phyloP scores from a whole-genome alignment of 1,140 invertebrate genomes.

The Lerema accius region DNA sequence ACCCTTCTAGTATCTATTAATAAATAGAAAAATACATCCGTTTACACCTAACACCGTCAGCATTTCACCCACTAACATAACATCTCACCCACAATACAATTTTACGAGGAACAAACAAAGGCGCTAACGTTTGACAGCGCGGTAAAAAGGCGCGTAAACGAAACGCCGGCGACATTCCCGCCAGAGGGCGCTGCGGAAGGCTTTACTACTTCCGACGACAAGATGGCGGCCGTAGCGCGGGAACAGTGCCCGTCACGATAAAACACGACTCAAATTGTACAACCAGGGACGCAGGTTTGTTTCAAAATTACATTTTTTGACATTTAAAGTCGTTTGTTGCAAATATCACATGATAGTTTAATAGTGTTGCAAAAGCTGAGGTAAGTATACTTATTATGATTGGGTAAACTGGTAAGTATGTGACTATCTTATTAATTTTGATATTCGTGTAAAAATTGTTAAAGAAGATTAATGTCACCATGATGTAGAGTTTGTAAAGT shows the following conservation, averaged over 20 bases:
- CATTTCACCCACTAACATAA: constrained; percentile 40
- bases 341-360: no score
- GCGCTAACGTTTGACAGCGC: constrained; percentile 35
- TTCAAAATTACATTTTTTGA: no score
- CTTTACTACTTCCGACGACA: constrained; percentile 78
- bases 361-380: no score
- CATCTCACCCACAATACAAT: constrained; percentile 43
- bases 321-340: no score
- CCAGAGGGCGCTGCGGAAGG: constrained; percentile 63
- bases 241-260: constrained; percentile 58
- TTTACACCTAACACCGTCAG: neutral
- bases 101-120: constrained; percentile 44
- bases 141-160: constrained; percentile 53
- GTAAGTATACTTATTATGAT: no score
- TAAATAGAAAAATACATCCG: constrained; percentile 19
- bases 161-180: constrained; percentile 50
- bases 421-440: no score
- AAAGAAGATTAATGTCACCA: no score
- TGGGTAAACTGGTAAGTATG: no score
- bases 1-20: no score
- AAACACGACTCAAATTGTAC: constrained; percentile 49
- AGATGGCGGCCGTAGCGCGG: constrained; percentile 66
- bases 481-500: no score
- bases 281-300: constrained; percentile 17
- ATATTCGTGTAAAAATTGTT: no score